Percentiles rank a stretch among this genome's conserved stretches.
These are phyloP conservation scores for Mongoloraphidia duomilia DNA, from an alignment of 2,888 invertebrate genomes.

Conservation along the genomic window DNA sequence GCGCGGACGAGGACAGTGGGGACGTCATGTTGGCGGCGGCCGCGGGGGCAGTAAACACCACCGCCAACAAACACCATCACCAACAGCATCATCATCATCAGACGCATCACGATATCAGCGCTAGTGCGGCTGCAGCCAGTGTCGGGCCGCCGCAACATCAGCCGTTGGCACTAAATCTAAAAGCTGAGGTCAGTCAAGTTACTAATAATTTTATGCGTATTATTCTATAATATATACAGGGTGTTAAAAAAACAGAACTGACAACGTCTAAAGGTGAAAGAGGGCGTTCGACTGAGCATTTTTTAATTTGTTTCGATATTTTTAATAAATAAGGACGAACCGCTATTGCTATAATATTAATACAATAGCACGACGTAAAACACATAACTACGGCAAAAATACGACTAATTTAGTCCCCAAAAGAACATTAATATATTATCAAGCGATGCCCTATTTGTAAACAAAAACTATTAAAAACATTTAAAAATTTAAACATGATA, in stretches of 20 bases:
- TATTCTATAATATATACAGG: neutral
- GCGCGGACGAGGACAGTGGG: constrained; percentile 43
- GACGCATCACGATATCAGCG: constrained; percentile 12
- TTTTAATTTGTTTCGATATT: too few relatives aligned
- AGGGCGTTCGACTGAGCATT: too few relatives aligned
- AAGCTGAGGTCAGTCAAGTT: constrained; percentile 9
- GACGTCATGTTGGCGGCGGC: constrained; percentile 40
- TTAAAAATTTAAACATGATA: too few relatives aligned
- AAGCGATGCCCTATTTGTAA: too few relatives aligned
- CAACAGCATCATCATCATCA: neutral
- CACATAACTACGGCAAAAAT: too few relatives aligned
- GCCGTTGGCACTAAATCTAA: constrained; percentile 17
- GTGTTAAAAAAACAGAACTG: neutral
- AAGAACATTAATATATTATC: too few relatives aligned
- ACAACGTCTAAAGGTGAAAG: neutral
- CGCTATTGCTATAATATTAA: too few relatives aligned
- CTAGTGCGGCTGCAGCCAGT: constrained; percentile 35
- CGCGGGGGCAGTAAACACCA: constrained; percentile 35
- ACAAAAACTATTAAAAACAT: too few relatives aligned
- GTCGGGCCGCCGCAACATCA: constrained; percentile 21
- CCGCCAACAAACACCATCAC: constrained; percentile 30
- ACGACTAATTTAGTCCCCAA: too few relatives aligned
- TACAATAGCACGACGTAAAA: too few relatives aligned
- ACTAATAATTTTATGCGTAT: neutral
- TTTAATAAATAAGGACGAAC: too few relatives aligned